phyloP scores from a whole-genome alignment of 2,888 invertebrate genomes.

The Tyria jacobaeae region DNA sequence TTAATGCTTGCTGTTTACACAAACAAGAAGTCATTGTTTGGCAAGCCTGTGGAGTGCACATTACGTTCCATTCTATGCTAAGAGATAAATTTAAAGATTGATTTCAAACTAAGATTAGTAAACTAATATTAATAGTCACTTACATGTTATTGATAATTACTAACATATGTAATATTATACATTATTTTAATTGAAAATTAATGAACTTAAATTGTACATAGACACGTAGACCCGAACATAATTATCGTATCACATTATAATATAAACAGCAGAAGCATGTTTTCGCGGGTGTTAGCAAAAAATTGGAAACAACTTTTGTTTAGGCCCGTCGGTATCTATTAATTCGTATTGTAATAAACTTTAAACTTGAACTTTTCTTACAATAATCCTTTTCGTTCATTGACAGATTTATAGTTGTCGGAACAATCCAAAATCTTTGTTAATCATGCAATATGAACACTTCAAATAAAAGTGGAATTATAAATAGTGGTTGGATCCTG shows the following conservation, averaged over 20 bases:
- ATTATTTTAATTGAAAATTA: background rate
- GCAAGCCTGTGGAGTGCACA: too few relatives aligned
- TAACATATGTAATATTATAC: background rate
- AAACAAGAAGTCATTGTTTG: too few relatives aligned
- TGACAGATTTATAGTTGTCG: background rate
- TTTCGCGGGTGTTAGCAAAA: slow-evolving; percentile 3
- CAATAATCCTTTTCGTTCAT: background rate
- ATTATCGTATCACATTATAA: background rate
- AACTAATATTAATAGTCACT: background rate
- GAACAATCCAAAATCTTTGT: background rate
- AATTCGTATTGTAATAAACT: background rate
- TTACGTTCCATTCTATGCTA: background rate
- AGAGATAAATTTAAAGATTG: too few relatives aligned
- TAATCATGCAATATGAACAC: slow-evolving; percentile 49
- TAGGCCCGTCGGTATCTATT: background rate
- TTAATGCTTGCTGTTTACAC: too few relatives aligned
- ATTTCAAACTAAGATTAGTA: background rate
- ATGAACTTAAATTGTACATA: background rate
- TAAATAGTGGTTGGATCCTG: slow-evolving; percentile 63
- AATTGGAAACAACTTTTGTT: background rate
- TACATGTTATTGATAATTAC: background rate
- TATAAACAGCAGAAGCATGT: background rate
- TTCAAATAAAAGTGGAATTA: slow-evolving; percentile 44
- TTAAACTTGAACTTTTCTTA: background rate
- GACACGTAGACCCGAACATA: background rate